Evolutionary conservation across 2,113 vertebrate genomes (phyloP), one percentile per base, ranked within the genome.

Genomic region (Bufo bufo): DNA sequence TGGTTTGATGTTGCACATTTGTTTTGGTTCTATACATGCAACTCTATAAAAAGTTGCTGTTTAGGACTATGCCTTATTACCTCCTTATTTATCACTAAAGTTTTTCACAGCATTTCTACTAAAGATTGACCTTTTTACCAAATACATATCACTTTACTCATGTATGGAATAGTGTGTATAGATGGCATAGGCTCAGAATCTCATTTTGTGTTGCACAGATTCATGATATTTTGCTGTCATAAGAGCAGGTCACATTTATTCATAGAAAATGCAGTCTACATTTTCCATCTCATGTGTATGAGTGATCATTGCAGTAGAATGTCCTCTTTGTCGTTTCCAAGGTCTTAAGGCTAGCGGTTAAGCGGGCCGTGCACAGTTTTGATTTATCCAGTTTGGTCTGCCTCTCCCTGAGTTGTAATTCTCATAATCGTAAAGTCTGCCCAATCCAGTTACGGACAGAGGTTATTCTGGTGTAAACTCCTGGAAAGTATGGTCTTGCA

Each of bases 401-500:
- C 50, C 0, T 50, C 83, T 92, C 89, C 90, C 90, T 85, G 89
- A 90, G 91, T 86, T 16, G n/a, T 19, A 54, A 71, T 7, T 17
- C 78, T 95, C 92, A 96, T 54, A 91, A 95, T 75, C 95, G 95
- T 89, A 98, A 92, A 92, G 97, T 93, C 90, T 95, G 94, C 0
- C 90, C 91, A n/a, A 99, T 96, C 97, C 98, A 99, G 87, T 93
- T 93, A 85, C 96, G 95, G 87, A 98, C 90, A 0, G 96, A 95
- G 0, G 97, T 97, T 87, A 99, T 96, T 14, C 94, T 95, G 79
- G 96, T 95, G 91, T 99, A 99, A 91, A 99, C 97, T 0, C 98
- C 98, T 0, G 97, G 98, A 89, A 96, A 97, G 90, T 96, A 94
- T 0, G 92, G 95, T 88, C 97, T 94, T 4, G 95, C 97, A 2